Evolutionary conservation across 2,113 vertebrate species (phyloP), one percentile per base, ranked within the genome.

Genomic region (Ammodytes dubius): DNA sequence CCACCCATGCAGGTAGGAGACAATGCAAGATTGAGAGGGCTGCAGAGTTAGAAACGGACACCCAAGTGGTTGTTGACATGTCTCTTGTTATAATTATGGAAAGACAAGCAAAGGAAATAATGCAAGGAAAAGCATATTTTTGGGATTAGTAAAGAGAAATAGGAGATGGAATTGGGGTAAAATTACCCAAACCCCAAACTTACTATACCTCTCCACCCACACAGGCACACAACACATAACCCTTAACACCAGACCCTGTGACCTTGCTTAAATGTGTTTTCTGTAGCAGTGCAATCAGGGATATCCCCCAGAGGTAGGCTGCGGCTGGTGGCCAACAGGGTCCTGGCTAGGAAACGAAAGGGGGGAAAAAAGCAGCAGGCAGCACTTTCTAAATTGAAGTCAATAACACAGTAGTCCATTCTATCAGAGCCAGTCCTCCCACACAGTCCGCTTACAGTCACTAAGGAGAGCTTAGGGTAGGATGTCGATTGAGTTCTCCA

Each of bases 361-460:
- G 56, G 40, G 80, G 46, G 60, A 27, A 1, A 37, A 60, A 73
- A 78, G 88, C 89, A 91, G 73, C 79, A 79, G 69, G 87, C 88
- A 93, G 91, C 89, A 92, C 91, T 93, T 95, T 95, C 89, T 90
- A 90, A 94, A 93, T 93, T 92, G 88, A 92, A 94, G 92, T 95
- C 94, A 92, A 91, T 94, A 95, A 94, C 89, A 83, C 84, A 89
- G 87, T 75, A 69, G 87, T 85, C 80, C 66, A 72, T 93, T 93
- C 86, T 89, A 83, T 87, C 83, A 83, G 82, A 85, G 83, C 74
- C 17, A 49, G 86, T 87, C 91, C 88, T 90, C 89, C 92, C 89
- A 91, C 90, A 73, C 89, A 81, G 82, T 64, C 73, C 53, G 73
- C 86, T 88, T 84, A 60, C 71, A 77, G 81, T 84, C 78, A 52